Conservation (phyloP, 1,140 invertebrate genomes). For the Theocolax elegans region DNA sequence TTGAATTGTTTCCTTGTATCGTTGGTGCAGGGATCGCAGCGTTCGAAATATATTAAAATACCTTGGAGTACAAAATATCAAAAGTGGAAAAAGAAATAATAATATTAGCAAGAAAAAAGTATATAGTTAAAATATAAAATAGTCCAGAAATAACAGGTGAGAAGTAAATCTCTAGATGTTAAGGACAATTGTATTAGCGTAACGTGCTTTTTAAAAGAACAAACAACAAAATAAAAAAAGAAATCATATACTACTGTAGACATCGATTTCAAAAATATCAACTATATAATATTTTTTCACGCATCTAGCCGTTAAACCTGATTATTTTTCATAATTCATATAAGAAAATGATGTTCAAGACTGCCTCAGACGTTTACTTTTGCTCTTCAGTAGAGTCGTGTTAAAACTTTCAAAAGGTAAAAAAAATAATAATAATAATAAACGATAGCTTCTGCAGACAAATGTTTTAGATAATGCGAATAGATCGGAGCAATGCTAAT, state of each 20-base stretch:
- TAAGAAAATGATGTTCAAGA: constrained; percentile 36
- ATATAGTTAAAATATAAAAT: constrained; percentile 29
- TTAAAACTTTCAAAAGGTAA: neutral
- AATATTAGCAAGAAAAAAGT: too few relatives aligned
- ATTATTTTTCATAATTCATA: constrained; percentile 46
- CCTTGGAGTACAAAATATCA: constrained; percentile 43
- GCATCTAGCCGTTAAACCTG: constrained; percentile 21
- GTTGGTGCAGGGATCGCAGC: constrained; percentile 17
- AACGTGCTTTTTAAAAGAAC: constrained; percentile 37
- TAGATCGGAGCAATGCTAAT: constrained; percentile 37
- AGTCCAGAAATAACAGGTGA: constrained; percentile 23
- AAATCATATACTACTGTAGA: too few relatives aligned
- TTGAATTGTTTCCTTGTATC: constrained; percentile 25
- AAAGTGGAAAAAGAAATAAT: constrained; percentile 37
- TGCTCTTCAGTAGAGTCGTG: constrained; percentile 23
- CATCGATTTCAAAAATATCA: constrained; percentile 35
- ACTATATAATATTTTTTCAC: constrained; percentile 35
- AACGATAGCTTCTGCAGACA: constrained; percentile 38
- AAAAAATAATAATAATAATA: too few relatives aligned
- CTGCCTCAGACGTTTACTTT: constrained; percentile 34
- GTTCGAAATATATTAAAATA: constrained; percentile 34
- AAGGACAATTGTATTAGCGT: constrained; percentile 33
- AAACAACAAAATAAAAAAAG: too few relatives aligned
- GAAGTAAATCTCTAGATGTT: constrained; percentile 38
- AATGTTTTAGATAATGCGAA: constrained; percentile 30